These are phyloP conservation scores for Cremastinae sp. DNA, from an alignment of 2,888 invertebrate species.

Conservation along the genomic window DNA sequence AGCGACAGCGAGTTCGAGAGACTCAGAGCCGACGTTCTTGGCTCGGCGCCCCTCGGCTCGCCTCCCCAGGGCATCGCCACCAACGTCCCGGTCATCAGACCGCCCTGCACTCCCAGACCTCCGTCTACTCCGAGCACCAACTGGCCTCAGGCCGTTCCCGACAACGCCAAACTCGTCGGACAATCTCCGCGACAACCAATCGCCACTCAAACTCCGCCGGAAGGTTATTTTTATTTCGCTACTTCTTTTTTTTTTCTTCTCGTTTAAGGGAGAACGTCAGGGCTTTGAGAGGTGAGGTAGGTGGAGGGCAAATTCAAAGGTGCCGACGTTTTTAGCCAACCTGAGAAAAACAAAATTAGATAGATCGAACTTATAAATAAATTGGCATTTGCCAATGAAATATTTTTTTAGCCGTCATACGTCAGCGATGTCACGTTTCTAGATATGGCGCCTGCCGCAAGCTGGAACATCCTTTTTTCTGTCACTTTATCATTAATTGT, in stretches of 20 bases:
- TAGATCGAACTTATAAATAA: too few species aligned
- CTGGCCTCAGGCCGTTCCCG: conserved; percentile 74
- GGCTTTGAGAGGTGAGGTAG: too few species aligned
- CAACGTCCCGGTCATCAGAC: conserved; percentile 72
- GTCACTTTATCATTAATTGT: too few species aligned
- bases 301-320: too few species aligned
- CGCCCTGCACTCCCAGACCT: conserved; percentile 73
- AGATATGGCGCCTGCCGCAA: too few species aligned
- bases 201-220: conserved; percentile 77
- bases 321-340: too few species aligned
- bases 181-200: conserved; percentile 77
- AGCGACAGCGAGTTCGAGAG: conserved; percentile 85
- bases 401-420: too few species aligned
- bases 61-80: conserved; percentile 77
- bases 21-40: conserved; percentile 85
- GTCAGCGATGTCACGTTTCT: too few species aligned
- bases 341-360: too few species aligned
- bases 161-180: conserved; percentile 72
- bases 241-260: conserved; percentile 34
- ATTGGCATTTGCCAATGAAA: too few species aligned
- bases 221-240: conserved; percentile 71
- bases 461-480: too few species aligned
- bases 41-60: conserved; percentile 80
- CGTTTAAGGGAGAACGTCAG: not conserved
- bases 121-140: conserved; percentile 70